Conservation (phyloP, 92 coral and sea anemone species). For the Parazoanthus atlanticus region DNA sequence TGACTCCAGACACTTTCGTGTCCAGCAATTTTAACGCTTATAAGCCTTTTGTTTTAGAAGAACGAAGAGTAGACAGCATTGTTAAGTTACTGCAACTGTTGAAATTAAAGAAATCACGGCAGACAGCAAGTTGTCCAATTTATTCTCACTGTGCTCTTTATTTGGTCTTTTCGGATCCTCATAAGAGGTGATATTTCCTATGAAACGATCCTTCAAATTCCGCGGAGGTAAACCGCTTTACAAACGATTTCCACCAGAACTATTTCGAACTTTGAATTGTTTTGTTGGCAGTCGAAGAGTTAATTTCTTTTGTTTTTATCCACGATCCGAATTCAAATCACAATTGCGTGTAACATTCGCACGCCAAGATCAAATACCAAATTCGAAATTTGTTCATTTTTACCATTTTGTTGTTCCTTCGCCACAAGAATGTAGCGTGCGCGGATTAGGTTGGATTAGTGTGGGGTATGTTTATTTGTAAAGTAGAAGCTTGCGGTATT, state of each 20-base stretch:
- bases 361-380: neutral
- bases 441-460: conserved; percentile 20
- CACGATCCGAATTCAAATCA: neutral
- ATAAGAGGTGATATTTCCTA: conserved; percentile 6
- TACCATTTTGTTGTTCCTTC: neutral
- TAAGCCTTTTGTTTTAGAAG: conserved; percentile 4
- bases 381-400: neutral
- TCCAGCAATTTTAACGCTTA: neutral
- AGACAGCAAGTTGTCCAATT: neutral
- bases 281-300: neutral
- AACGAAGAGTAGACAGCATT: conserved; percentile 22
- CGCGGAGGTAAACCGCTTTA: neutral
- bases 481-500: neutral
- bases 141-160: conserved; percentile 6
- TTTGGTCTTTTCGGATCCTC: conserved; percentile 22
- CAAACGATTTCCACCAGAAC: neutral
- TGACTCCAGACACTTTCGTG: neutral
- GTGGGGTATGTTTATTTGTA: conserved; percentile 30
- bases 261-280: neutral
- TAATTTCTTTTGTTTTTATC: neutral
- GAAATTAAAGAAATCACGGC: neutral
- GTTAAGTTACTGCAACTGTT: neutral
- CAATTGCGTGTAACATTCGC: neutral
- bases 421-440: conserved; percentile 28
- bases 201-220: conserved; percentile 7